Conservation (phyloP, 2,113 vertebrate genomes). For the Columbina picui region DNA sequence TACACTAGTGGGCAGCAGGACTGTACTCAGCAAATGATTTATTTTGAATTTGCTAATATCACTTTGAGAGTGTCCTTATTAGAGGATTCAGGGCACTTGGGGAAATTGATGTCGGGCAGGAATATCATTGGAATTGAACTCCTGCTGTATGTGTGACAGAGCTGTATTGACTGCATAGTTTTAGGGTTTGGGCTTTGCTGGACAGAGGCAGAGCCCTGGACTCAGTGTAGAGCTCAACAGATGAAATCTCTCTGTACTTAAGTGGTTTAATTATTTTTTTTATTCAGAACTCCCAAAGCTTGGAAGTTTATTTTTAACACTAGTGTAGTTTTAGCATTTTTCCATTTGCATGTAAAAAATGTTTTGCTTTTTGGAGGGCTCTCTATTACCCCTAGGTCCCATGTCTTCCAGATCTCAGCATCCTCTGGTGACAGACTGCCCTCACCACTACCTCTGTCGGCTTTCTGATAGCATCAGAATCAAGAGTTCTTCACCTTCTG, state of each 20-base stretch:
- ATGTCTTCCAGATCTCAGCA: not conserved
- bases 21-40: not conserved
- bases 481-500: constrained; percentile 18
- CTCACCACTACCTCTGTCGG: constrained; percentile 3
- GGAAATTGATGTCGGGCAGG: not conserved
- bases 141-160: not conserved
- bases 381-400: not conserved
- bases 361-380: not conserved
- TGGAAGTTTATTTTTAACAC: not conserved
- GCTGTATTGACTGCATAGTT: not conserved
- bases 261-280: not conserved
- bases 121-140: not conserved
- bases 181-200: not conserved
- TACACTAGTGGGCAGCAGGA: not conserved
- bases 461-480: constrained; percentile 22
- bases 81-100: not conserved
- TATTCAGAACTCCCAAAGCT: not conserved
- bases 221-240: not conserved
- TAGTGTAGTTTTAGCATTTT: not conserved
- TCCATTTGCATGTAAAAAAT: not conserved
- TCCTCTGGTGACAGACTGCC: not conserved
- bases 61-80: not conserved
- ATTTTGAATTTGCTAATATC: not conserved
- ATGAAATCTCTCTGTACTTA: not conserved
- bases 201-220: not conserved